Conservation (phyloP, 2,888 invertebrate genomes). For the Leucozona laternaria region DNA sequence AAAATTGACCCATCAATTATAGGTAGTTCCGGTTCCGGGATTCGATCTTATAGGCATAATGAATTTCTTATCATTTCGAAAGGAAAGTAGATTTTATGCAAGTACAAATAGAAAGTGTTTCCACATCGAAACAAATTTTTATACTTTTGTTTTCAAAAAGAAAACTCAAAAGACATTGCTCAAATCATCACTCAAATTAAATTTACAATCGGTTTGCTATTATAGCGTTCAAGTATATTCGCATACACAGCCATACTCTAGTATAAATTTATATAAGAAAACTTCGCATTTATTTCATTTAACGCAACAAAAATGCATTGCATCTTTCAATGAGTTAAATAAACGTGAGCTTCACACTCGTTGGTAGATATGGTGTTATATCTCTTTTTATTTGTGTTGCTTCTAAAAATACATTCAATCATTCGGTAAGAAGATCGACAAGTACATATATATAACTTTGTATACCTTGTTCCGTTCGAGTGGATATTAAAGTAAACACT, state of each 20-base stretch:
- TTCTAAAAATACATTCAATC: slow-evolving; percentile 59
- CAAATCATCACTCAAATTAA: slow-evolving; percentile 5
- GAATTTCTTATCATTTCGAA: too few relatives aligned
- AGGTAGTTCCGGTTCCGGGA: too few relatives aligned
- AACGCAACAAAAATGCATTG: slow-evolving; percentile 35
- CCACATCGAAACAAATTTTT: background rate
- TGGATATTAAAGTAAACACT: slow-evolving; percentile 54
- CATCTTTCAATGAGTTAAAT: slow-evolving; percentile 30
- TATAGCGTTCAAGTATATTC: slow-evolving; percentile 7
- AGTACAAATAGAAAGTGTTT: background rate
- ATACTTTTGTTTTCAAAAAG: background rate
- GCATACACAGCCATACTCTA: background rate
- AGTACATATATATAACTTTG: slow-evolving; percentile 10
- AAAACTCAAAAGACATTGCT: background rate
- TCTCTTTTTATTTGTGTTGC: slow-evolving; percentile 21
- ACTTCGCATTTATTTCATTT: slow-evolving; percentile 21
- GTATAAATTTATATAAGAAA: slow-evolving; percentile 20
- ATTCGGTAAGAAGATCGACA: slow-evolving; percentile 30
- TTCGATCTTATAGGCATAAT: too few relatives aligned
- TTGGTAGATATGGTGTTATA: background rate
- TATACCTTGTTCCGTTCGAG: slow-evolving; percentile 27
- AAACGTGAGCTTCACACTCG: slow-evolving; percentile 20
- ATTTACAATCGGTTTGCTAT: slow-evolving; percentile 5
- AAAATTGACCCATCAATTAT: too few relatives aligned
- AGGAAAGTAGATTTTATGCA: background rate